Conservation (phyloP, 1,140 invertebrate genomes). For the Hyles euphorbiae region DNA sequence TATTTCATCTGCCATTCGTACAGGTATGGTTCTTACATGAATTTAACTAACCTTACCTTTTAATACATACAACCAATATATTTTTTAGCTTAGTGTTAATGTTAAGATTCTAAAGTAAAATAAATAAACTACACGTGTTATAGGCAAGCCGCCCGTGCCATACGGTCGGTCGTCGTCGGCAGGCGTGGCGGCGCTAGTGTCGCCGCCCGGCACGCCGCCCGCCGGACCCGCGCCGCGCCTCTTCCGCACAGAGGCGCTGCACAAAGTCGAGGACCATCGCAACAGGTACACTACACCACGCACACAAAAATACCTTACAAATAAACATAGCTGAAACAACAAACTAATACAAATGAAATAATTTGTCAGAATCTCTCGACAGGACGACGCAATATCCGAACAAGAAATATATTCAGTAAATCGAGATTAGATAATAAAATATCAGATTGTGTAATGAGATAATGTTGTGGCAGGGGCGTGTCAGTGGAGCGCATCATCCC, state of each 20-base stretch:
- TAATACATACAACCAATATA: too few relatives aligned
- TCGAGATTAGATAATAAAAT: too few relatives aligned
- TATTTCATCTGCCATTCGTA: conserved; percentile 62
- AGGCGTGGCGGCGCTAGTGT: conserved; percentile 51
- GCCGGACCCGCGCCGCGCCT: conserved; percentile 38
- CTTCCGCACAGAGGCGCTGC: conserved; percentile 70
- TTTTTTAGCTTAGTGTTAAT: too few relatives aligned
- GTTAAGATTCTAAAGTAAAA: neutral
- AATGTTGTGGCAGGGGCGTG: conserved; percentile 40
- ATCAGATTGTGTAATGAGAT: too few relatives aligned
- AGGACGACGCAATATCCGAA: too few relatives aligned
- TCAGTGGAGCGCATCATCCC: conserved; percentile 80
- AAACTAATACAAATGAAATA: too few relatives aligned
- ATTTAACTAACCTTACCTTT: too few relatives aligned
- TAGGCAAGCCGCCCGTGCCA: conserved; percentile 77
- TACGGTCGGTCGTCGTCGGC: conserved; percentile 77
- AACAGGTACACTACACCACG: conserved; percentile 38
- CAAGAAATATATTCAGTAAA: too few relatives aligned
- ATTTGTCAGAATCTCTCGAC: too few relatives aligned
- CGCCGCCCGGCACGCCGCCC: conserved; percentile 34
- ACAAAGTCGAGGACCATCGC: conserved; percentile 66
- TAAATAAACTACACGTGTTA: neutral
- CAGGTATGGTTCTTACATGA: conserved; percentile 32
- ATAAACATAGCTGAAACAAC: too few relatives aligned
- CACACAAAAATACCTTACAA: too few relatives aligned